Base-by-base conservation (phyloP, 64 coral and sea anemone species). In the Actinia equina region DNA sequence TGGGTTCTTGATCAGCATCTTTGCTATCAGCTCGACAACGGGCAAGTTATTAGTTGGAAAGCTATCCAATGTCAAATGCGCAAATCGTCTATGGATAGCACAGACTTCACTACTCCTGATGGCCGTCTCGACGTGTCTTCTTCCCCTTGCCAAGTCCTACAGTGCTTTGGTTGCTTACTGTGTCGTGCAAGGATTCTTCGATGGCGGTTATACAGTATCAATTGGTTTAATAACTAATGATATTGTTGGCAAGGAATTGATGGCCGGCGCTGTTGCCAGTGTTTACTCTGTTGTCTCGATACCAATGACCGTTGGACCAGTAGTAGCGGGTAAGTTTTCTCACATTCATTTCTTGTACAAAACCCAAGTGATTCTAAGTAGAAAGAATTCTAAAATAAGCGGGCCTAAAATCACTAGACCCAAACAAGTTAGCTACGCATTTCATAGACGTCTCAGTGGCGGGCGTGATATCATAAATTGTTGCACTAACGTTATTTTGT, bases 31-130 rank as follows among this genome's bases (percentile, higher is more conserved):
- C 64, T 91, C 92, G 52, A 89, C 94, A 41, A 52, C 89, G 55
- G 94, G 94, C n/a, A 95, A 95, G 80, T 86, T 95, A 44, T 4
- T 84, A 19, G 86, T 95, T 59, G 94, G 94, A 54, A 95, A 92
- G 80, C 52, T 95, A 23, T 87, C 87, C 1, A 91, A 95, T 71
- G n/a, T 71, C 25, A 51, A 43, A 1, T 52, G 78, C 1, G 59
- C 89, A 14, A 95, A 89, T 52, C 88, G 94, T 76, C 56, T 92
- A 17, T 89, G 16, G 30, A 58, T 95, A 41, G 81, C 69, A 14
- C 94, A 95, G 54, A 70, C 71, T 23, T 51, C 64, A 89, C 86
- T 95, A 52, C 79, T 95, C 78, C 80, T 77, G 20, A 88, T 89
- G 16, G 94, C 83, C 14, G 81, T 92, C 17, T 83, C 91, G 26